Evolutionary conservation across 2,888 invertebrate genomes (phyloP).

Genomic region (Lycophotia porphyrea): DNA sequence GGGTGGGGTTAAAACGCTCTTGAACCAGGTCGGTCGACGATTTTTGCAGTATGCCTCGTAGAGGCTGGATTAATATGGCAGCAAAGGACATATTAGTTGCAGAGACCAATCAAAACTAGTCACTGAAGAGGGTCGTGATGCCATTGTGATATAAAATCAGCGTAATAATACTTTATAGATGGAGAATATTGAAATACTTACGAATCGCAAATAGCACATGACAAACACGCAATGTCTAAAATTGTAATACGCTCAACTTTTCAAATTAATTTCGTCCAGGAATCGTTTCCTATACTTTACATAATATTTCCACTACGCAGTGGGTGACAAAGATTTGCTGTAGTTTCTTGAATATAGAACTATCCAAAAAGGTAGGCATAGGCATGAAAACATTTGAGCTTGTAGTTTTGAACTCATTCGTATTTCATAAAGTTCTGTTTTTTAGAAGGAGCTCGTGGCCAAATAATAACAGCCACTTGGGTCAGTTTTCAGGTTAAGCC

Average conservation of each 20-base stretch:
- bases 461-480: too few species aligned
- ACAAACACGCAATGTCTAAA: conserved; percentile 37
- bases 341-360: conserved; percentile 4
- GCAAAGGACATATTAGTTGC: background rate
- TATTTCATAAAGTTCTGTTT: background rate
- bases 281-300: conserved; percentile 12
- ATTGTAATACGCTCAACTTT: conserved; percentile 36
- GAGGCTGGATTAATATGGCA: background rate
- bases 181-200: conserved; percentile 5
- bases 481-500: too few species aligned
- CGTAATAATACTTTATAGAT: conserved; percentile 10
- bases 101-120: background rate
- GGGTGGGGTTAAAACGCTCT: background rate
- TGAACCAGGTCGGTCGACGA: background rate
- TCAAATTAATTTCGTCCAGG: conserved; percentile 33
- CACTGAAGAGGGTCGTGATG: background rate
- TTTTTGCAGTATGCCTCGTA: background rate
- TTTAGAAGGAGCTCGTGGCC: background rate
- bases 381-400: conserved; percentile 3
- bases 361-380: background rate
- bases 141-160: background rate
- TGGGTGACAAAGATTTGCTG: conserved; percentile 10
- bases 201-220: conserved; percentile 24
- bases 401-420: conserved; percentile 12
- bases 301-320: conserved; percentile 28